A percentile compares a stretch with the other conserved stretches of the same genome.
These are phyloP conservation scores for Polypterus bichir DNA, from an alignment of 2,113 vertebrate genomes.

Conservation along the genomic window DNA sequence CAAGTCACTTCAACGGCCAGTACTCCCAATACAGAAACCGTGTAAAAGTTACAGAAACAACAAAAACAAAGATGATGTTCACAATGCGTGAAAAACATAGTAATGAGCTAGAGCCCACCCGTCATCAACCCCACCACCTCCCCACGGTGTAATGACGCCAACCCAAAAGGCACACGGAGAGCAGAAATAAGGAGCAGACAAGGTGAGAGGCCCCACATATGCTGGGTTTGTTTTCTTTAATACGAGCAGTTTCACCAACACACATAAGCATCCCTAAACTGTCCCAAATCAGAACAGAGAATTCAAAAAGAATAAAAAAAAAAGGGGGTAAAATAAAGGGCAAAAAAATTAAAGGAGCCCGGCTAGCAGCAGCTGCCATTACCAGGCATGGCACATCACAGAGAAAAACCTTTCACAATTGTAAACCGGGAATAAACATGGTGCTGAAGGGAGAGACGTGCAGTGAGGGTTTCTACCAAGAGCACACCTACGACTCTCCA, in stretches of 20 bases:
- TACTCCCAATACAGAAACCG: too few relatives aligned
- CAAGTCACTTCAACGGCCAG: too few relatives aligned
- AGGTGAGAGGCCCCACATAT: not conserved
- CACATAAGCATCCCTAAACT: constrained; percentile 48
- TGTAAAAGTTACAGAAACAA: too few relatives aligned
- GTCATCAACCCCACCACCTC: too few relatives aligned
- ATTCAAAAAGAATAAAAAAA: constrained; percentile 24
- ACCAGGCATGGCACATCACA: constrained; percentile 36
- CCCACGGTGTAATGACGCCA: too few relatives aligned
- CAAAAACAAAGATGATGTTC: too few relatives aligned
- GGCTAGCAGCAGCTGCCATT: constrained; percentile 40
- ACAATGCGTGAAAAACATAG: too few relatives aligned
- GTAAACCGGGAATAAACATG: constrained; percentile 25
- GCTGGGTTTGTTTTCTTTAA: constrained; percentile 27
- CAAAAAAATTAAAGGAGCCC: constrained; percentile 41
- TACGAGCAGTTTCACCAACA: constrained; percentile 60
- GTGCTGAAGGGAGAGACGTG: constrained; percentile 20
- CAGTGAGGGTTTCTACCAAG: constrained; percentile 18
- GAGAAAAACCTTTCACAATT: constrained; percentile 20
- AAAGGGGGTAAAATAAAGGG: constrained; percentile 32
- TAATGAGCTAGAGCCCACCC: too few relatives aligned
- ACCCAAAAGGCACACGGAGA: too few relatives aligned
- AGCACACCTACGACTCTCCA: constrained; percentile 21
- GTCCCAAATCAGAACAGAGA: constrained; percentile 31
- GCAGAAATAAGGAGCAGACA: not conserved